Percentiles rank a stretch among this genome's conserved stretches.
Evolutionary conservation across 2,113 vertebrate genomes (phyloP).

Genomic region (Todiramphus chloris): DNA sequence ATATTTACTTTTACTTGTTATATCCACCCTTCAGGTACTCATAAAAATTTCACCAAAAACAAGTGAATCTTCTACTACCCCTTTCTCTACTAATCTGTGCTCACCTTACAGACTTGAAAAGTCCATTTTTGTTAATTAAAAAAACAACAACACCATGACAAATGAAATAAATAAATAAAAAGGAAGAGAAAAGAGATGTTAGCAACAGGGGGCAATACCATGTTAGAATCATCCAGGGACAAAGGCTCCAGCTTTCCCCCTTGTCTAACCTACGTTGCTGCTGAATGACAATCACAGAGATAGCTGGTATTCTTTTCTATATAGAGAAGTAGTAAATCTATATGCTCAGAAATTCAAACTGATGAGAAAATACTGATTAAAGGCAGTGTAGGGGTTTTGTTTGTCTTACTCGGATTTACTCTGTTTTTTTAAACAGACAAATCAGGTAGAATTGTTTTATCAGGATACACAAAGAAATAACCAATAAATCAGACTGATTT

Average conservation of each 20-base stretch:
- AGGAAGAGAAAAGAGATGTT: background rate
- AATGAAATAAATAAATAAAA: background rate
- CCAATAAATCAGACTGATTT: background rate
- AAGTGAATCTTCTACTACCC: fast-evolving
- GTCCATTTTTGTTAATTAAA: background rate
- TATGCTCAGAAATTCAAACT: background rate
- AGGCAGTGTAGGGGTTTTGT: background rate
- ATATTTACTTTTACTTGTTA: background rate
- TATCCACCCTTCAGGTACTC: background rate
- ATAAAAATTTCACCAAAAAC: background rate
- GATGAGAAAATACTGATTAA: background rate
- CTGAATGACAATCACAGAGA: background rate
- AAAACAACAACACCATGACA: too few species aligned
- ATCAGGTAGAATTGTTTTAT: background rate
- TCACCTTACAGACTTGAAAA: background rate
- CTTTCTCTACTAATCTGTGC: background rate
- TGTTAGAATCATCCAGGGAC: background rate
- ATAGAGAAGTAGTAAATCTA: background rate
- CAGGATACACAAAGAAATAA: background rate
- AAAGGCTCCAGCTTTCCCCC: background rate
- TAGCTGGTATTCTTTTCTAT: background rate
- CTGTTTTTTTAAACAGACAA: background rate
- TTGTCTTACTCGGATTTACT: background rate
- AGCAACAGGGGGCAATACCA: background rate
- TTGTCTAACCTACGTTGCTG: background rate